Base-by-base conservation (phyloP, 2,888 invertebrate species). In the Trilocha varians region DNA sequence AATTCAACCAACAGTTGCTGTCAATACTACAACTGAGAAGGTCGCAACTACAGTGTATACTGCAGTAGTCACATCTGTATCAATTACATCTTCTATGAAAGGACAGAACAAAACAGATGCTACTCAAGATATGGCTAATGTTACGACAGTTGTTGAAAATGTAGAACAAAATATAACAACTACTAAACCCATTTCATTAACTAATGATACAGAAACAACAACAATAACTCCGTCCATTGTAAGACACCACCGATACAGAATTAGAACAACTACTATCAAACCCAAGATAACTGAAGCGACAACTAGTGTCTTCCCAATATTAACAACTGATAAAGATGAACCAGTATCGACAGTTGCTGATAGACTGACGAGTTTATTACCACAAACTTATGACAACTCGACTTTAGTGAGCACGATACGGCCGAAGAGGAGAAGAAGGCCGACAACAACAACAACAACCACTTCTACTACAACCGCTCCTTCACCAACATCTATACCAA, bases 51-150 rank as follows among this genome's bases (percentile, higher is more conserved):
- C 85, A 34, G 79, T 87, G 5, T 86, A 85, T 43, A 87, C 87
- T 5, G 87, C 87, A 3, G 87, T 87, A 33, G 87, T 87, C 0
- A 87, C 87, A 18, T 87, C 87, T 34, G 77, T 87, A 13, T 87
- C 87, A 5, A 83, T 87, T 48, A 87, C 87, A 16, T 87, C 87
- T 3, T 86, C 87, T 16, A 78, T 85, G 59, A 86, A 85, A 66
- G 83, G 76, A 5, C 71, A 70, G 44, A 87, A 86, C 50, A 83
- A 73, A 63, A 84, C 84, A 11, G 85, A 86, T 46, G 47, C 50
- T 6, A 37, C 44, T 13, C 35, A 48, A 3, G 71, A 64, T 51
- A 77, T 75, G 35, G 39, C 45, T 5, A 68, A 67, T 34, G 75
- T 74, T 44, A 62, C 52, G 37, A 82, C 78, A 9, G 25, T 59